These are phyloP conservation scores for Meriones psammophilus DNA, from an alignment of 2,797 vertebrate species.

Conservation along the genomic window DNA sequence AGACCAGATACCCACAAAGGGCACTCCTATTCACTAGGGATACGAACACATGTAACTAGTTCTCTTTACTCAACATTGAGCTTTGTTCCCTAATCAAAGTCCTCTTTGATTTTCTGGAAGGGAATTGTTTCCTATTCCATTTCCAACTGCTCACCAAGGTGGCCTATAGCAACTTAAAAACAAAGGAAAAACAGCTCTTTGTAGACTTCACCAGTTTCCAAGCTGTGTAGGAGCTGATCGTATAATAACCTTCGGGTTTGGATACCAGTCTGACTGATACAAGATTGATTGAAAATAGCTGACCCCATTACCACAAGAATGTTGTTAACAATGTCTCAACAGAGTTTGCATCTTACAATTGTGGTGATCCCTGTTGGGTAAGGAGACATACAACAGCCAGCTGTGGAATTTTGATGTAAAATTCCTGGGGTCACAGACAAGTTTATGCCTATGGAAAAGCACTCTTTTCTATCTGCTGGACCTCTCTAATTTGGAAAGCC, in stretches of 20 bases:
- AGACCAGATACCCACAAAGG: neutral
- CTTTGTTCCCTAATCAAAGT: neutral
- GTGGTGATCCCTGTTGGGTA: neutral
- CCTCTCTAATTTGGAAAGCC: neutral
- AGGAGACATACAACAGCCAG: neutral
- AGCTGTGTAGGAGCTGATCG: neutral
- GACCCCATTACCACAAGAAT: neutral
- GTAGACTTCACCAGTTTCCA: neutral
- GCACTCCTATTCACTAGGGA: no score
- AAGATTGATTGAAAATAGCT: constrained; percentile 14
- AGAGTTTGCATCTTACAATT: no score
- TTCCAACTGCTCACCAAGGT: neutral
- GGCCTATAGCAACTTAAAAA: neutral
- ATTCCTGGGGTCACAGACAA: neutral
- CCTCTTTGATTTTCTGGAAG: neutral
- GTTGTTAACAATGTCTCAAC: neutral
- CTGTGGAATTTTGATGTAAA: neutral
- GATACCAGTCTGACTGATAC: neutral
- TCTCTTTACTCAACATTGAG: neutral
- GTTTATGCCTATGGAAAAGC: neutral
- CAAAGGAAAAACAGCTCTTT: neutral
- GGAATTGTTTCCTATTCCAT: neutral
- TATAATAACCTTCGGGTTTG: constrained; percentile 7
- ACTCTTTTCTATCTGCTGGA: neutral
- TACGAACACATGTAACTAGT: neutral